Evolutionary conservation across 2,113 vertebrate species (phyloP).

Genomic region (Sinosuthora webbiana): DNA sequence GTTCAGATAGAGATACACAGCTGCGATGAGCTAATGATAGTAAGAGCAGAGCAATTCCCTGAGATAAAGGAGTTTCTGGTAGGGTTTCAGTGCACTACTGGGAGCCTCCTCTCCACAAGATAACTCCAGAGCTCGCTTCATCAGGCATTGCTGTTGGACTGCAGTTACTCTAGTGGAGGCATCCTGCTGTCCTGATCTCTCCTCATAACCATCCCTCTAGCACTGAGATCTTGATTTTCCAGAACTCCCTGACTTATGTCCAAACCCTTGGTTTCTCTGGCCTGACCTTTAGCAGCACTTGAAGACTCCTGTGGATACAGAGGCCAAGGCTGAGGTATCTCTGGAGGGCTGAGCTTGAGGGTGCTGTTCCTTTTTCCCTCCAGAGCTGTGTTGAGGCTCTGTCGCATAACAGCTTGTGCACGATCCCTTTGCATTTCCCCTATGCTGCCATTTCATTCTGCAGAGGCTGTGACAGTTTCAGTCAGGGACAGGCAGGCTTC

Average conservation of each 20-base stretch:
- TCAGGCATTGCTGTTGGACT: not conserved
- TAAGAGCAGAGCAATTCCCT: not conserved
- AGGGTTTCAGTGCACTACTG: not conserved
- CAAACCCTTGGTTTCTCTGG: not conserved
- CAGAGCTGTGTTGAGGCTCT: not conserved
- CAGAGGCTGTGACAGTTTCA: not conserved
- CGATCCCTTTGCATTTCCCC: not conserved
- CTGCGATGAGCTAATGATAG: not conserved
- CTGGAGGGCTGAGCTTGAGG: not conserved
- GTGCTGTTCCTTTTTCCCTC: not conserved
- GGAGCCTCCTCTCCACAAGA: not conserved
- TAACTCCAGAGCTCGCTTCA: not conserved
- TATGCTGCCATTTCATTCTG: not conserved
- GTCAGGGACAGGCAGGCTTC: not conserved
- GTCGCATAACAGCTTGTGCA: not conserved
- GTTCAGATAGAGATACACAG: not conserved
- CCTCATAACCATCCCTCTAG: not conserved
- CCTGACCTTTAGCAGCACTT: not conserved
- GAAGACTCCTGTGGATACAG: not conserved
- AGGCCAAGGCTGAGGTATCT: not conserved
- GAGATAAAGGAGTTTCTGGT: not conserved
- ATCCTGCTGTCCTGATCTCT: not conserved
- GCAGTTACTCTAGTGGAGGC: not conserved
- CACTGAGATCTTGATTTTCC: not conserved
- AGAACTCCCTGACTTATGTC: not conserved